These are phyloP conservation scores for Ranitomeya imitator DNA, from an alignment of 2,113 vertebrate genomes.

Conservation along the genomic window DNA sequence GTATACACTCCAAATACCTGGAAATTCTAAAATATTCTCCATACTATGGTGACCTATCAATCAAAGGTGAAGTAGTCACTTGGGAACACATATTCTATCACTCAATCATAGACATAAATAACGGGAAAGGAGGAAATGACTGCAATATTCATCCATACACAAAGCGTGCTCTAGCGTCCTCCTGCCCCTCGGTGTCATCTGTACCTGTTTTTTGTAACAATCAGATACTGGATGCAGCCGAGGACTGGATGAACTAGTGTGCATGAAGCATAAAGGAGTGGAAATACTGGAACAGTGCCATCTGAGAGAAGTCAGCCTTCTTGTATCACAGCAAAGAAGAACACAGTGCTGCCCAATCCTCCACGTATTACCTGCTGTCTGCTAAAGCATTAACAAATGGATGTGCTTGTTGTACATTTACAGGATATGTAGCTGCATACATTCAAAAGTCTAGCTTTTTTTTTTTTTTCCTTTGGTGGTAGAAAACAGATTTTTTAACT, in stretches of 20 bases:
- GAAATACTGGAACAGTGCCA: background rate
- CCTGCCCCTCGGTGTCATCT: conserved; percentile 25
- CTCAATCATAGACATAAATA: background rate
- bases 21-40: background rate
- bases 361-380: background rate
- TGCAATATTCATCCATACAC: conserved; percentile 19
- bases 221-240: conserved; percentile 29
- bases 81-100: background rate
- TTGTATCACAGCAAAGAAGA: conserved; percentile 2
- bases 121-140: background rate
- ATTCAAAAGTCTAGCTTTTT: background rate
- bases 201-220: conserved; percentile 27
- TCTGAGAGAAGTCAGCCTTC: background rate
- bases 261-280: conserved; percentile 9
- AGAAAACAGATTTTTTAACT: background rate
- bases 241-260: conserved; percentile 27
- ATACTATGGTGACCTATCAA: background rate
- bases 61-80: background rate
- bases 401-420: background rate
- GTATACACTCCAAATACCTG: background rate
- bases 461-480: background rate
- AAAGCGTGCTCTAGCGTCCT: conserved; percentile 20
- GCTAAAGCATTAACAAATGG: background rate
- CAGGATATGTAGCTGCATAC: background rate
- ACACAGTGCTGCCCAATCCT: background rate